phyloP scores from a whole-genome alignment of 2,888 invertebrate species.

The Laspeyria flexula region DNA sequence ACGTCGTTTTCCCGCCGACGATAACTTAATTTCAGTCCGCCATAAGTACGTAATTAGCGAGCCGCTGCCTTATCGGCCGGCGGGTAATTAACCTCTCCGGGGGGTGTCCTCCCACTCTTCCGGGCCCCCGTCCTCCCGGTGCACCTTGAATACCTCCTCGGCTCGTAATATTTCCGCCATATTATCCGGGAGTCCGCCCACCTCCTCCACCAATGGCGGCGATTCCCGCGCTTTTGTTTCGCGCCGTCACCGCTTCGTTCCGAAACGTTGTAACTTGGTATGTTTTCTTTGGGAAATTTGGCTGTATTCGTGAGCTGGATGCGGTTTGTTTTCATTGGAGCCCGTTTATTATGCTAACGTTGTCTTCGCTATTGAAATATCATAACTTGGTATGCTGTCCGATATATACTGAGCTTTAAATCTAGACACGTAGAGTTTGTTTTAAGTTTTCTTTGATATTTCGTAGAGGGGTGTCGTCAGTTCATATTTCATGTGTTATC shows the following conservation, averaged over 20 bases:
- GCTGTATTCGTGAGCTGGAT: slow-evolving; percentile 74
- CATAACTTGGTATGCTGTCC: slow-evolving; percentile 45
- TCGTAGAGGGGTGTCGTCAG: slow-evolving; percentile 75
- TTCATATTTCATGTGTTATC: slow-evolving; percentile 86
- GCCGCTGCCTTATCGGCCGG: slow-evolving; percentile 85
- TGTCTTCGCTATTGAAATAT: slow-evolving; percentile 53
- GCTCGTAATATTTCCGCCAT: slow-evolving; percentile 84
- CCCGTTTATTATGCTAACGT: slow-evolving; percentile 73
- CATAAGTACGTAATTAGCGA: slow-evolving; percentile 86
- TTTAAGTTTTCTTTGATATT: slow-evolving; percentile 37
- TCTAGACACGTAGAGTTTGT: slow-evolving; percentile 24
- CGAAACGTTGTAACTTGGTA: slow-evolving; percentile 80
- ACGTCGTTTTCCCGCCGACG: slow-evolving; percentile 82
- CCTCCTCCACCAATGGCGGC: slow-evolving; percentile 82
- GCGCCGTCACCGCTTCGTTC: slow-evolving; percentile 72
- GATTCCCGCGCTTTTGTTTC: slow-evolving; percentile 85
- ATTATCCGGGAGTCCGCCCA: slow-evolving; percentile 82
- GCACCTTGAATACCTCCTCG: slow-evolving; percentile 83
- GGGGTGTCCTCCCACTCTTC: slow-evolving; percentile 53
- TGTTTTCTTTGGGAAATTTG: slow-evolving; percentile 81
- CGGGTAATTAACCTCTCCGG: slow-evolving; percentile 84
- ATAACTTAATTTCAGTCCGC: slow-evolving; percentile 86
- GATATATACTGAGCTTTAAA: slow-evolving; percentile 43
- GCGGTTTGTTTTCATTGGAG: slow-evolving; percentile 81
- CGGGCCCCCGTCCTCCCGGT: slow-evolving; percentile 56